phyloP scores from a whole-genome alignment of 2,797 vertebrate genomes.

The Spinibarbus caldwelli region DNA sequence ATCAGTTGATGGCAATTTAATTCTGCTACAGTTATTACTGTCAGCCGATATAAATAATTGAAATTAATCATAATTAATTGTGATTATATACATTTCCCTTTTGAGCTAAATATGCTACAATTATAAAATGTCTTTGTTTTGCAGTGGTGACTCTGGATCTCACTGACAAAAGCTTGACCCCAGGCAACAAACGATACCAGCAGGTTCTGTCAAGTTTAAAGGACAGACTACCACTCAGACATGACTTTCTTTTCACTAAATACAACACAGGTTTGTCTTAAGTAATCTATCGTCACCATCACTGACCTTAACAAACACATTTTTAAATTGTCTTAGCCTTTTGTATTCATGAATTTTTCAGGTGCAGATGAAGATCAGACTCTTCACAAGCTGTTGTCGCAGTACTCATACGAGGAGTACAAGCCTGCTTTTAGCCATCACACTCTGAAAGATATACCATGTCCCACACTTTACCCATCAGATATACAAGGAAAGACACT shows the following conservation, averaged over 20 bases:
- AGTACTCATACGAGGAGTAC: slow-evolving; percentile 78
- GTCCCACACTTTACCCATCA: slow-evolving; percentile 75
- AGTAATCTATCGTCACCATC: background rate
- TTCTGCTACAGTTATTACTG: no score
- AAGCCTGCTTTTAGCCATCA: slow-evolving; percentile 73
- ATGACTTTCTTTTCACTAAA: slow-evolving; percentile 87
- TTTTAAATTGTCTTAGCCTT: background rate
- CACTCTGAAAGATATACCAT: slow-evolving; percentile 72
- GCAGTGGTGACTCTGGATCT: slow-evolving; percentile 87
- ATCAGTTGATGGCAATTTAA: no score
- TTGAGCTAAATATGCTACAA: no score
- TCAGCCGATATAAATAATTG: no score
- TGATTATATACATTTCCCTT: no score
- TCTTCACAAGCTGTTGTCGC: slow-evolving; percentile 81
- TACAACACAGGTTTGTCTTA: slow-evolving; percentile 78
- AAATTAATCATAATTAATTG: no score
- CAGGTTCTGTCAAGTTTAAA: slow-evolving; percentile 83
- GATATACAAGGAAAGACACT: slow-evolving; percentile 70
- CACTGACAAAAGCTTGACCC: slow-evolving; percentile 76
- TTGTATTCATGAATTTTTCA: slow-evolving; percentile 43
- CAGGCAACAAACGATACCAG: slow-evolving; percentile 80
- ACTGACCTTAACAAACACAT: background rate
- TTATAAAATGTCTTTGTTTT: slow-evolving; percentile 42
- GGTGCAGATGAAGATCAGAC: slow-evolving; percentile 68
- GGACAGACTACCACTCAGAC: slow-evolving; percentile 82